Base-by-base conservation (phyloP, 2,888 invertebrate species). In the Pheosia tremula region DNA sequence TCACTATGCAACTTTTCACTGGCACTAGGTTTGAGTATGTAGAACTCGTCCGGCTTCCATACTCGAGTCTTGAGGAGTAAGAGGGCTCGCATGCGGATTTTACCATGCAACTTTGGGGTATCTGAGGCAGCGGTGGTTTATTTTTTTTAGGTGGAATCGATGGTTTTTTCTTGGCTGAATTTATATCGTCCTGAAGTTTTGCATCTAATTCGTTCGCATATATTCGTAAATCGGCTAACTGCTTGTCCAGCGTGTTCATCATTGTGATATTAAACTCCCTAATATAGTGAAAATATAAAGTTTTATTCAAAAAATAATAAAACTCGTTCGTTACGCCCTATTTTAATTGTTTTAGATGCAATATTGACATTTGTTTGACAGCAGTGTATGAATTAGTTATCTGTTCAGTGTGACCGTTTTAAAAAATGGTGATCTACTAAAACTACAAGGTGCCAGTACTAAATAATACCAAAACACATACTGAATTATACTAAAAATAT, bases 91-190 rank as follows among this genome's bases (percentile, higher is more conserved):
- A 95, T 24, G 96, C 95, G 64, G 96, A 95, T 84, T 96, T 96
- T 63, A 97, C 94, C 43, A 95, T 95, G 79, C 95, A 96, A 85
- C 97, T 97, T 87, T 97, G 96, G 61, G 97, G 97, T 82, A 97
- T 96, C 96, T 93, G 93, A 58, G 93, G 93, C 67, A 87, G 80
- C 58, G 93, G 93, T 53, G 89, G 82, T 75, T 93, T 93, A 75
- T 81, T 89, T 82, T 91, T 93, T 84, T 93, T 93, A 59, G 93
- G 93, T 67, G 93, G 93, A 68, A 93, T 90, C 55, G 88, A 86
- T 58, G 93, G 93, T 89, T 91, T 93, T 79, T 84, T 88, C 79
- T 87, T 91, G n/a, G 90, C 82, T 58, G 91, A 86, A 68, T 91
- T 93, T 75, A 93, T 91, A 74, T 93, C 93, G 75, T 93, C 93